Evolutionary conservation across 2,888 invertebrate genomes (phyloP).

Genomic region (Acleris cristana): DNA sequence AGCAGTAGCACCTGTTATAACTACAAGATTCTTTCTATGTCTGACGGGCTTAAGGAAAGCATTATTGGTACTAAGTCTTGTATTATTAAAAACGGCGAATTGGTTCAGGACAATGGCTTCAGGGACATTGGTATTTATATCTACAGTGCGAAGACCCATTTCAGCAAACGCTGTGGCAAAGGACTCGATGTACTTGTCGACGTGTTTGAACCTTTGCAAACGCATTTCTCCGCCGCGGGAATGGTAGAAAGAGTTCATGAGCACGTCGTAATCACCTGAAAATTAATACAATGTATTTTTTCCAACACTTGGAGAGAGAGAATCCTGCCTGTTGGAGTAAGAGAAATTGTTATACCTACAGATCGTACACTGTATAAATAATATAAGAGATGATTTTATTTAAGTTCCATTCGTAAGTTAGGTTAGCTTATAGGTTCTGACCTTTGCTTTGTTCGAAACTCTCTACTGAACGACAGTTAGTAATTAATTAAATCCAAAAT

Average conservation of each 20-base stretch:
- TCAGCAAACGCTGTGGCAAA: slow-evolving; percentile 71
- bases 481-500: no score
- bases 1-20: slow-evolving; percentile 71
- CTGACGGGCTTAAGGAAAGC: slow-evolving; percentile 73
- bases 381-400: no score
- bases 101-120: slow-evolving; percentile 76
- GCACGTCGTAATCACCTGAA: slow-evolving; percentile 77
- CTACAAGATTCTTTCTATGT: slow-evolving; percentile 70
- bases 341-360: not conserved
- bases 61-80: slow-evolving; percentile 71
- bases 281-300: slow-evolving; percentile 3
- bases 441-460: no score
- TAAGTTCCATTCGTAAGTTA: no score
- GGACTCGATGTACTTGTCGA: slow-evolving; percentile 70
- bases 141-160: slow-evolving; percentile 71
- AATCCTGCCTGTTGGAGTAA: not conserved
- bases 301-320: no score
- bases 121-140: slow-evolving; percentile 72
- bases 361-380: not conserved
- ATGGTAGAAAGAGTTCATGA: slow-evolving; percentile 76
- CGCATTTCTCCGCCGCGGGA: slow-evolving; percentile 76
- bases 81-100: slow-evolving; percentile 71
- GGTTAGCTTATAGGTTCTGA: no score
- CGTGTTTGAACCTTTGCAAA: slow-evolving; percentile 72
- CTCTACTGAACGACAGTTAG: no score